Evolutionary conservation across 2,797 vertebrate species (phyloP).

Genomic region (Botia almorhae): DNA sequence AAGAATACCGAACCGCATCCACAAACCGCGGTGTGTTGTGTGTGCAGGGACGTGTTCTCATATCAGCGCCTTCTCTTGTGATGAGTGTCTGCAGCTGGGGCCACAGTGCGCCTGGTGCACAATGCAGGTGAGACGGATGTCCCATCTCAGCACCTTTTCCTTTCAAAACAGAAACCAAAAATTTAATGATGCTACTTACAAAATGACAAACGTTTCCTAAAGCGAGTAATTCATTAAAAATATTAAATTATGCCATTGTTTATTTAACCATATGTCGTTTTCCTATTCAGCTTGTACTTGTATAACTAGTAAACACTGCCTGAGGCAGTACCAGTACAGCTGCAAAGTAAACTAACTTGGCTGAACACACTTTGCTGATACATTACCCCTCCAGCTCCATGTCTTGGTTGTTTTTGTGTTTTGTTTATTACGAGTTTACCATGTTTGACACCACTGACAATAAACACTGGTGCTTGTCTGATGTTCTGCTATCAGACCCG

Average conservation of each 20-base stretch:
- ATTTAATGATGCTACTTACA: not conserved
- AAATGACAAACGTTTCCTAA: not conserved
- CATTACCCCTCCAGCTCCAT: not conserved
- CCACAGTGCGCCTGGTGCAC: slow-evolving; percentile 93
- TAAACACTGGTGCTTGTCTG: not conserved
- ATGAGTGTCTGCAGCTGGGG: slow-evolving; percentile 88
- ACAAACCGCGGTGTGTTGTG: slow-evolving; percentile 33
- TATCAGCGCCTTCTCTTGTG: slow-evolving; percentile 84
- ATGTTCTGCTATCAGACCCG: not conserved
- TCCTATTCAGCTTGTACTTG: not conserved
- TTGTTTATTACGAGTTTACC: too few relatives aligned
- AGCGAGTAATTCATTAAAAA: not conserved
- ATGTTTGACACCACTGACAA: not conserved
- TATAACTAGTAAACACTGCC: not conserved
- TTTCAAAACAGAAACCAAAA: too few relatives aligned
- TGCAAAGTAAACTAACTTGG: not conserved
- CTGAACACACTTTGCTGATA: not conserved
- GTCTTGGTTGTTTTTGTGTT: too few relatives aligned
- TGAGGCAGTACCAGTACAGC: not conserved
- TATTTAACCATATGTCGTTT: not conserved
- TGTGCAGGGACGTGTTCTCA: slow-evolving; percentile 83
- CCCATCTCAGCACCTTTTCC: not conserved
- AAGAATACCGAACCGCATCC: slow-evolving; percentile 34
- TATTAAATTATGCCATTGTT: too few relatives aligned
- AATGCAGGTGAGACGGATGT: slow-evolving; percentile 84